phyloP scores from a whole-genome alignment of 2,797 vertebrate species.

The Phrynocephalus vlangalii region DNA sequence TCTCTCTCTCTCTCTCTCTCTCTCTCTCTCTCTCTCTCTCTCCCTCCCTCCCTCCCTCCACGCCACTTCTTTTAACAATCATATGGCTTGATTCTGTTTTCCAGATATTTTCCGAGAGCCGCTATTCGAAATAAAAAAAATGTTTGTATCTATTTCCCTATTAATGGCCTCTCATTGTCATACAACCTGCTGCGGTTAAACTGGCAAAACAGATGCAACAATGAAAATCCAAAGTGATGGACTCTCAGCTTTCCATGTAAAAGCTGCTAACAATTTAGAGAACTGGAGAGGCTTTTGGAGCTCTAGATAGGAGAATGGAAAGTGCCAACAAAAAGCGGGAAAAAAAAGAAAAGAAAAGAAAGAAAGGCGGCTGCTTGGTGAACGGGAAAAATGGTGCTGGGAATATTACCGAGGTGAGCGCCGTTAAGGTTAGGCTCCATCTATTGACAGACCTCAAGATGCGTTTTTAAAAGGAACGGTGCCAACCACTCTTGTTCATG shows the following conservation, averaged over 20 bases:
- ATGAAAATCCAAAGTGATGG: slow-evolving; percentile 84
- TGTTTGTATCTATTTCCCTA: slow-evolving; percentile 79
- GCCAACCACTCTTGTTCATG: slow-evolving; percentile 4
- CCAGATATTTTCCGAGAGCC: slow-evolving; percentile 77
- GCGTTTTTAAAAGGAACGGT: slow-evolving; percentile 40
- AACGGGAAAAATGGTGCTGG: slow-evolving; percentile 70
- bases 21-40: not conserved
- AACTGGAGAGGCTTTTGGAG: slow-evolving; percentile 78
- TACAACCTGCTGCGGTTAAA: slow-evolving; percentile 81
- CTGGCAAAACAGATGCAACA: slow-evolving; percentile 82
- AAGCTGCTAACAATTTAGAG: slow-evolving; percentile 79
- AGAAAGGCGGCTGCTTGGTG: slow-evolving; percentile 70
- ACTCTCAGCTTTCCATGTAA: slow-evolving; percentile 81
- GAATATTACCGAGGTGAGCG: slow-evolving; percentile 47
- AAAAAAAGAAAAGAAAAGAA: slow-evolving; percentile 44
- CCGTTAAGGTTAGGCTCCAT: slow-evolving; percentile 58
- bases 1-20: not conserved
- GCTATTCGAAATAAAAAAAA: slow-evolving; percentile 79
- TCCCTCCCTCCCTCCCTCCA: not conserved
- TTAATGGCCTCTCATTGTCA: slow-evolving; percentile 77
- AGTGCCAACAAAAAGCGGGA: slow-evolving; percentile 71
- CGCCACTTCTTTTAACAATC: slow-evolving; percentile 68
- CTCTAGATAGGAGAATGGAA: slow-evolving; percentile 74
- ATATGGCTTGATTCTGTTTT: slow-evolving; percentile 78
- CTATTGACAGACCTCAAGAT: slow-evolving; percentile 63